These are phyloP conservation scores for Tiphia femorata DNA, from an alignment of 2,888 invertebrate genomes.

Conservation along the genomic window DNA sequence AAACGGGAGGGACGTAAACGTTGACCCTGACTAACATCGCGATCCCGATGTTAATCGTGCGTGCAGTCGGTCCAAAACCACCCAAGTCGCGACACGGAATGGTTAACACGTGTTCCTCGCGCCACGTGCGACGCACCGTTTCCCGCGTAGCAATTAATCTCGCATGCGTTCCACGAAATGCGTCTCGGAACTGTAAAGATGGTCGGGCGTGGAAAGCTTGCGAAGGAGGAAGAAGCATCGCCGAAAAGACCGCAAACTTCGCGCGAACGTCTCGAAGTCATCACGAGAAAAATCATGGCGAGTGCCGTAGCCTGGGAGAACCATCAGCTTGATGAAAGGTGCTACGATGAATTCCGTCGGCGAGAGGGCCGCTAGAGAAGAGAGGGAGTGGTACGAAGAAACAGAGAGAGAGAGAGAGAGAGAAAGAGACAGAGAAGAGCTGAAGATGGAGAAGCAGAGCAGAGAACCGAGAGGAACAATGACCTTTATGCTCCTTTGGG, in stretches of 20 bases:
- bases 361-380: constrained; percentile 10
- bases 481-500: constrained; percentile 2
- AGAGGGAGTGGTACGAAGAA: constrained; percentile 1
- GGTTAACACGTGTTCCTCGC: constrained; percentile 47
- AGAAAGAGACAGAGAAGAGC: no score
- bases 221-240: constrained; percentile 2
- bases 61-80: constrained; percentile 29
- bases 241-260: no score
- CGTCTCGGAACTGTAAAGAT: constrained; percentile 25
- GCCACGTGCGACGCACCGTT: constrained; percentile 31
- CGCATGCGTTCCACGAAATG: constrained; percentile 41
- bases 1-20: neutral
- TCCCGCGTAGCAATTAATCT: constrained; percentile 42
- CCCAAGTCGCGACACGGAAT: constrained; percentile 44
- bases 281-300: neutral
- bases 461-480: neutral
- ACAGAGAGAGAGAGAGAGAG: neutral
- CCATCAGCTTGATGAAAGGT: constrained; percentile 19
- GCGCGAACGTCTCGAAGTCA: neutral
- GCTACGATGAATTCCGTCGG: neutral
- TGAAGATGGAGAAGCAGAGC: neutral
- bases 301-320: neutral
- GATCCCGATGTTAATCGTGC: constrained; percentile 41
- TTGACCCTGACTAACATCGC: constrained; percentile 1
- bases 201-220: neutral